A percentile compares a stretch with the other conserved stretches of the same genome.
Conservation (phyloP, 2,888 invertebrate genomes). For the Augochlorella aurata region DNA sequence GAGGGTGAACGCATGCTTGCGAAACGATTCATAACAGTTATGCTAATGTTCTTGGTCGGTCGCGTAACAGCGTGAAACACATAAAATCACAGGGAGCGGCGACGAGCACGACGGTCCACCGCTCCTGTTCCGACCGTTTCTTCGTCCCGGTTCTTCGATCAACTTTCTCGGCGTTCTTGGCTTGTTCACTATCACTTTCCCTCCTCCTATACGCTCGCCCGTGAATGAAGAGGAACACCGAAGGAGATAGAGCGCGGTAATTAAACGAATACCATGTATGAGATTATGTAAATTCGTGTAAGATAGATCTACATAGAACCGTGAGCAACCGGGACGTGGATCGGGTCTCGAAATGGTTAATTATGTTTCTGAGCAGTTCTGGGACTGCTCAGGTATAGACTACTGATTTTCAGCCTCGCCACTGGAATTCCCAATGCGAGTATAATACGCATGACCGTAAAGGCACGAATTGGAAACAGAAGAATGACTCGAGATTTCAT, state of each 20-base stretch:
- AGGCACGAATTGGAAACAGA: neutral
- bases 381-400: neutral
- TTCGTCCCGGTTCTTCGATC: conserved; percentile 26
- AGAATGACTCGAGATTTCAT: conserved; percentile 1
- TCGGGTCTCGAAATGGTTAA: neutral
- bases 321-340: neutral
- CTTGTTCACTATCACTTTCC: conserved; percentile 14
- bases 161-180: conserved; percentile 28
- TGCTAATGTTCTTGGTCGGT: conserved; percentile 40
- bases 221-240: neutral
- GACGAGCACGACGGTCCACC: conserved; percentile 14
- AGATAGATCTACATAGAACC: neutral
- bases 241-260: neutral
- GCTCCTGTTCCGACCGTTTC: conserved; percentile 37
- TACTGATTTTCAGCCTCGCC: neutral
- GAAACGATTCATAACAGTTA: conserved; percentile 51
- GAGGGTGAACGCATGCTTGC: conserved; percentile 40
- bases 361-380: neutral
- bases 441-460: neutral
- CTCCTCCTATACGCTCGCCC: neutral
- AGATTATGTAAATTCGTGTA: neutral
- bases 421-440: neutral
- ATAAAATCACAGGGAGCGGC: conserved; percentile 46
- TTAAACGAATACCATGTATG: conserved; percentile 6
- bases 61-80: conserved; percentile 53